Base-by-base conservation (phyloP, 1,140 invertebrate genomes). In the Arion vulgaris region DNA sequence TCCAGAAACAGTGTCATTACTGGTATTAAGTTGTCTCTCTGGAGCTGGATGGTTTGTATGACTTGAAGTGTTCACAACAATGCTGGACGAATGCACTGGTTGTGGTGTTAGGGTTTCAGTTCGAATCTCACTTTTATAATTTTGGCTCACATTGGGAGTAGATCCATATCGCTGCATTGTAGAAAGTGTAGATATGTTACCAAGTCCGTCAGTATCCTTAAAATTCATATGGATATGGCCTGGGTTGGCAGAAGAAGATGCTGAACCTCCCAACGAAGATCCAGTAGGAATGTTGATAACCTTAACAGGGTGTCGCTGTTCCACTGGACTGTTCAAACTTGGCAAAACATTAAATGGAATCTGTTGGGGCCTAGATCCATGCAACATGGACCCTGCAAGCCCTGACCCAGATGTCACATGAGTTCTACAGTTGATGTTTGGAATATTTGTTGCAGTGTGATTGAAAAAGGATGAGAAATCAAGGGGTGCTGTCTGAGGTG, bases 221-320 rank as follows among this genome's bases (percentile, higher is more conserved):
- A 82, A 73, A 45, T 79, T n/a, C 80, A 85, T 81, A n/a, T 62
- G 81, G 72, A 85, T 80, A 66, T 79, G 80, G 36, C 76, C 71
- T 32, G 68, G 34, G 51, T 81, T 75, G 7, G 68, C 76, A 34
- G 84, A 75, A 39, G 84, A 71, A 34, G 73, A 68, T 26, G 69
- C 69, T 62, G 69, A 57, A 23, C 84, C 77, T 26, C 81, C 81
- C 17, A 77, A 82, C 28, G 75, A 73, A 17, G 84, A 82, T 34
- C 84, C 84, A 19, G 76, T 49, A 68, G 81, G 71, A 80, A 74
- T 81, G 78, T 82, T 82, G 69, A 85, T 85, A 32, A 85, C 84
- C 28, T 81, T 82, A 0, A 85, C 84, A 32, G 84, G 84, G 0
- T 77, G 73, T 38, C 84, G 34, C 45, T 72, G 72, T 77, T 85